phyloP scores from a whole-genome alignment of 2,797 vertebrate species.

The Sebastes alutus region DNA sequence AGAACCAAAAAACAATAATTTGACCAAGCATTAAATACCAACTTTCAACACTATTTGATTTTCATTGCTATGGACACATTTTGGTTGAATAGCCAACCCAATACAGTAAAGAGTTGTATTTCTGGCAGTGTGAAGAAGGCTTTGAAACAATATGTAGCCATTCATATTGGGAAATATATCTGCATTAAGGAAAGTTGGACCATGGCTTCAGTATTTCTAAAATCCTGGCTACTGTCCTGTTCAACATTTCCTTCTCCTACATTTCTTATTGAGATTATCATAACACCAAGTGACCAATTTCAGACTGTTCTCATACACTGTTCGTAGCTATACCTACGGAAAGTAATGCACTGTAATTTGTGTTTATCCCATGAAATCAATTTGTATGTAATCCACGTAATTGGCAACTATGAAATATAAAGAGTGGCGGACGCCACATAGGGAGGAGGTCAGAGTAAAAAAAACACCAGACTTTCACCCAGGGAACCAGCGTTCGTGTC shows the following conservation, averaged over 20 bases:
- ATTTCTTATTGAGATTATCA: not conserved
- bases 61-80: not conserved
- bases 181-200: not conserved
- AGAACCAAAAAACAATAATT: not conserved
- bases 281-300: not conserved
- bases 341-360: too few relatives aligned
- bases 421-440: too few relatives aligned
- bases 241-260: not conserved
- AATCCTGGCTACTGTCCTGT: not conserved
- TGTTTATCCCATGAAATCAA: too few relatives aligned
- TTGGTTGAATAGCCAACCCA: not conserved
- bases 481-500: fast-evolving
- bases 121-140: not conserved
- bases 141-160: too few relatives aligned
- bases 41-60: not conserved
- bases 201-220: not conserved
- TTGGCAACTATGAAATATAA: too few relatives aligned
- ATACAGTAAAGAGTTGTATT: not conserved
- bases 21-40: not conserved
- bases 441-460: too few relatives aligned
- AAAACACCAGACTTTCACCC: too few relatives aligned
- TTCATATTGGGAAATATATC: not conserved
- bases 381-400: too few relatives aligned
- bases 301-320: too few relatives aligned
- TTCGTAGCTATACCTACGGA: too few relatives aligned